Evolutionary conservation across 2,113 vertebrate genomes (phyloP), one percentile per base, ranked within the genome.

Genomic region (Anthoscopus minutus): DNA sequence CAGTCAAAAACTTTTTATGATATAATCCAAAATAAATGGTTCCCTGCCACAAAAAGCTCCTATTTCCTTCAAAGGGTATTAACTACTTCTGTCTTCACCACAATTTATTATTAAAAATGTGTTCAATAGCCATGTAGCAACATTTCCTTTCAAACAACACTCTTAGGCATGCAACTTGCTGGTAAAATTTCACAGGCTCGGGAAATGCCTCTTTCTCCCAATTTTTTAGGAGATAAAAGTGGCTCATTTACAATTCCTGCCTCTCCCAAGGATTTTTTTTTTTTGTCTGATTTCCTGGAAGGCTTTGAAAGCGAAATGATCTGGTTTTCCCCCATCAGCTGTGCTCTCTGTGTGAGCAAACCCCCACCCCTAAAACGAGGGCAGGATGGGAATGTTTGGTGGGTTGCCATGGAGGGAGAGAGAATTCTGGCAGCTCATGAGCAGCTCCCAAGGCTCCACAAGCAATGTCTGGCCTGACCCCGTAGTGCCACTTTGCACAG

Each of bases 11-110:
- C 37, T 66, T 90, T 38, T 73, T 31, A 81, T 42, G 37, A 85
- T 78, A 67, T 38, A 95, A 93, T 92, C 95, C 93, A 96, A 96
- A 97, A 67, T 92, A 96, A 97, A 96, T 93, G 90, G 64, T 90
- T 83, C 38, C 85, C 81, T 13, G 57, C 96, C 94, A 78, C 95
- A 92, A 79, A 96, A 90, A 84, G 88, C 86, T 97, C 92, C 86
- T 33, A 6, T 96, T 97, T 94, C 93, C 80, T 92, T 96, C 80
- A 94, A 88, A 94, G 82, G 92, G 88, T 95, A 92, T 96, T 96
- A 94, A 93, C 82, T 76, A 64, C 90, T 38, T 92, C 88, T 96
- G 88, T 88, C 71, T 53, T 83, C 83, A 81, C 93, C 94, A 86
- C 92, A 93, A 61, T 90, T 92, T 86, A 76, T 95, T 94, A 95